A percentile compares a stretch with the other conserved stretches of the same genome.
Conservation (phyloP, 2,113 vertebrate genomes). For the Misgurnus mizolepis region DNA sequence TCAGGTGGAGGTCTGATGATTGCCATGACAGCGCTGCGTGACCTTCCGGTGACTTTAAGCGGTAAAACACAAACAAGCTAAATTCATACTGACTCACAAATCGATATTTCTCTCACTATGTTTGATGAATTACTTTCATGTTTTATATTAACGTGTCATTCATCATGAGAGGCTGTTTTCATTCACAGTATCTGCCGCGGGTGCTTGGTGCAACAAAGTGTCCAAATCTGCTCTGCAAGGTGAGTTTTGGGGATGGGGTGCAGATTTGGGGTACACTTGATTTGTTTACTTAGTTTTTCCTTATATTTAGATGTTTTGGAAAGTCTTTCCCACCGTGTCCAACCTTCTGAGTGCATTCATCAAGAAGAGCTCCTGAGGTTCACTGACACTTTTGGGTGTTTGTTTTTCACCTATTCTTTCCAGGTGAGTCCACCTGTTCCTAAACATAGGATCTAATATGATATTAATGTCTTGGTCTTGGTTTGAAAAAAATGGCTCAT, state of each 20-base stretch:
- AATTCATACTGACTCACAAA: background rate
- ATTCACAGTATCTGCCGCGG: constrained; percentile 47
- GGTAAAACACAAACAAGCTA: background rate
- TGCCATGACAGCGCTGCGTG: background rate
- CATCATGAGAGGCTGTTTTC: background rate
- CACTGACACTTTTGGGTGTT: constrained; percentile 33
- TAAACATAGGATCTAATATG: background rate
- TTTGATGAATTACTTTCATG: background rate
- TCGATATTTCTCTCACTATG: background rate
- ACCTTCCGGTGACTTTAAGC: constrained; percentile 7
- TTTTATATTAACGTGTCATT: too few species aligned
- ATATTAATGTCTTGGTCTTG: too few species aligned
- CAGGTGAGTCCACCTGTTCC: constrained; percentile 4
- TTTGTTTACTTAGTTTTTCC: too few species aligned
- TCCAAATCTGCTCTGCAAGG: background rate
- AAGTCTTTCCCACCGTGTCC: constrained; percentile 31
- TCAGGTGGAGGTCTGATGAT: constrained; percentile 13
- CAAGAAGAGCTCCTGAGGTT: constrained; percentile 40
- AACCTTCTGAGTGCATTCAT: constrained; percentile 39
- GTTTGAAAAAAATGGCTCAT: too few species aligned
- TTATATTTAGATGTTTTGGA: constrained; percentile 28
- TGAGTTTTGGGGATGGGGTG: background rate
- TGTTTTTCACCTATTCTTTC: constrained; percentile 46
- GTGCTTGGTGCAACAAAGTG: constrained; percentile 34
- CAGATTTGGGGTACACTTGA: background rate